Evolutionary conservation across 64 coral and sea anemone species (phyloP).

Genomic region (Anthopleura sola): DNA sequence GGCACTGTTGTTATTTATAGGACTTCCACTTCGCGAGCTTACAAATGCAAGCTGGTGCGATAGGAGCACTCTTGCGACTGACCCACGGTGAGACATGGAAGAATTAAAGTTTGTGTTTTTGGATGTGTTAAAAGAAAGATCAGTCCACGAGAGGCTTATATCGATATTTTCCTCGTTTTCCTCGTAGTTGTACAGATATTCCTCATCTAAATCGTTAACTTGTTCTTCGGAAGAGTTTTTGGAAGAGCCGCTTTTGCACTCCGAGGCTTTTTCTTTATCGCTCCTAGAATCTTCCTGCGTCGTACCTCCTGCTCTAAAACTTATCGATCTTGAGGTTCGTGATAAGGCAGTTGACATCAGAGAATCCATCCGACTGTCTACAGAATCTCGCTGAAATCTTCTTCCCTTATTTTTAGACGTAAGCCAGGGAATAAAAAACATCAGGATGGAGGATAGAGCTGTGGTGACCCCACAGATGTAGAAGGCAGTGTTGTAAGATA

Average conservation of each 20-base stretch:
- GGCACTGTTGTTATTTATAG: too few relatives aligned
- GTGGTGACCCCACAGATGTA: conserved; percentile 80
- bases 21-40: not conserved
- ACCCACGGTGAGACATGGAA: conserved; percentile 37
- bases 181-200: not conserved
- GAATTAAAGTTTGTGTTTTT: conserved; percentile 46
- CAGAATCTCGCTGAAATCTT: conserved; percentile 56
- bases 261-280: not conserved
- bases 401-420: conserved; percentile 41
- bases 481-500: conserved; percentile 87
- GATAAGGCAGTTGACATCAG: not conserved
- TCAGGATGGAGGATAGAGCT: conserved; percentile 53
- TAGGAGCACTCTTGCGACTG: conserved; percentile 38
- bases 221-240: not conserved
- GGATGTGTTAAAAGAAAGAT: conserved; percentile 5
- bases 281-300: not conserved
- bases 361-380: conserved; percentile 33
- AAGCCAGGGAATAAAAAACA: conserved; percentile 88
- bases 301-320: not conserved
- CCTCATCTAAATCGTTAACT: not conserved
- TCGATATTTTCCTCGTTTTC: not conserved
- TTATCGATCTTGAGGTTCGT: not conserved
- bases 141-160: not conserved
- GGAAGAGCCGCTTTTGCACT: not conserved
- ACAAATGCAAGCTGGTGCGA: conserved; percentile 6